Conservation (phyloP, 2,113 vertebrate genomes). For the Pagrus major region DNA sequence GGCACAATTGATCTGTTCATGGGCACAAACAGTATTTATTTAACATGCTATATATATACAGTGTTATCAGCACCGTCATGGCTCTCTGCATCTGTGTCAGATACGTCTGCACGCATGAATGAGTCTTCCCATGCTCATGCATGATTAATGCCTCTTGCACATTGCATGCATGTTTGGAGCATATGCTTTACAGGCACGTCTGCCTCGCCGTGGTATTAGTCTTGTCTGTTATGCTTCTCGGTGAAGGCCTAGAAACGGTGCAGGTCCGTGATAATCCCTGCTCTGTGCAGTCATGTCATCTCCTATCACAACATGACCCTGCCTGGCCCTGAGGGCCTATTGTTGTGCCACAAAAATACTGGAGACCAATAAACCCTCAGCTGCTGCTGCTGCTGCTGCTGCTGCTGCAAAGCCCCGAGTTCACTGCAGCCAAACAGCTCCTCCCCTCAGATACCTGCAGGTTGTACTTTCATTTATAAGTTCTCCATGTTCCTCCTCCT, state of each 20-base stretch:
- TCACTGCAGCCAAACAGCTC: not conserved
- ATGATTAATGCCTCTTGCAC: slow-evolving; percentile 37
- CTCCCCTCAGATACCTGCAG: not conserved
- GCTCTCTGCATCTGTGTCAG: not conserved
- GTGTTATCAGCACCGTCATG: not conserved
- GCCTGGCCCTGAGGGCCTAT: slow-evolving; percentile 48
- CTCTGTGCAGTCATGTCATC: slow-evolving; percentile 59
- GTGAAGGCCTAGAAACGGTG: slow-evolving; percentile 27
- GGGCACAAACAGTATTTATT: not conserved
- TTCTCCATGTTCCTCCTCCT: too few species aligned
- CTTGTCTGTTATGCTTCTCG: slow-evolving; percentile 46
- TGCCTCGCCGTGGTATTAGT: slow-evolving; percentile 11
- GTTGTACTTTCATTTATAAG: too few species aligned
- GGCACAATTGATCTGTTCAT: not conserved
- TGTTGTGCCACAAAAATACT: slow-evolving; percentile 60
- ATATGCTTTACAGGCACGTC: slow-evolving; percentile 18
- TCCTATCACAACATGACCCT: slow-evolving; percentile 70
- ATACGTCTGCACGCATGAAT: slow-evolving; percentile 8
- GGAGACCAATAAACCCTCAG: slow-evolving; percentile 28
- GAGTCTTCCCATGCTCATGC: slow-evolving; percentile 12
- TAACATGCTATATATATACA: not conserved
- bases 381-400: too few species aligned
- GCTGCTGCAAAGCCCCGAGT: not conserved
- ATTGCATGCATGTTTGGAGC: slow-evolving; percentile 31
- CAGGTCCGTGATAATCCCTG: slow-evolving; percentile 53